Base-by-base conservation (phyloP, 2,797 vertebrate species). In the Poecile montanus region DNA sequence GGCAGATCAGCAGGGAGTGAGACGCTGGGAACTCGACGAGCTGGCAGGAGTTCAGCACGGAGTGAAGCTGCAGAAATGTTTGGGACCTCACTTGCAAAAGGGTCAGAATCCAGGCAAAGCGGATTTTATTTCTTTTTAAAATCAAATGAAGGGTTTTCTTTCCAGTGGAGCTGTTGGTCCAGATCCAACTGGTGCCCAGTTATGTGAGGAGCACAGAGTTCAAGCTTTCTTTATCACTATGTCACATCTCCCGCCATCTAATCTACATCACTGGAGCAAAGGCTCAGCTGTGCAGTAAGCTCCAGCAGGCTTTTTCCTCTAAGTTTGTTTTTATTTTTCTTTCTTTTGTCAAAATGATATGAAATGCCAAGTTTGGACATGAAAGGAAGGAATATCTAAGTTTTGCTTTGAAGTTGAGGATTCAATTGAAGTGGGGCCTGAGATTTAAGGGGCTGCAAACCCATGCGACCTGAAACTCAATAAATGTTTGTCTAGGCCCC, bases 241-340 rank as follows among this genome's bases (percentile, higher is more conserved):
- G 56, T 53, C 58, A 4, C 73, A 90, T 86, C 82, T 89, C 71
- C 34, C 2, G 30, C 51, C 89, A 88, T 90, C 85, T 97, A 48
- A 91, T 93, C 76, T 89, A 58, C 76, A 86, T 61, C 48, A 60
- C 70, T 74, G 77, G 34, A 81, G 82, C 47, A 71, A 81, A 79
- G 54, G 71, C 47, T 92, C 87, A 81, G 73, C n/a, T 53, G 63
- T 62, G 60, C 45, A 79, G 34, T 63, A 53, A 88, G 63, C 74
- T 93, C 92, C 85, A 95, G 92, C 70, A 92, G 82, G 34, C 61
- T 81, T 88, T 89, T 82, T 34, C 74, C 85, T 89, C 78, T 80
- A 82, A 77, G 88, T 82, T 79, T 95, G 80, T 93, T 95, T 93
- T 96, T 90, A 79, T 88, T 96, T 92, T 90, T 89, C 76, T 93